Base-by-base conservation (phyloP, 2,113 vertebrate species). In the Leuciscus idus region DNA sequence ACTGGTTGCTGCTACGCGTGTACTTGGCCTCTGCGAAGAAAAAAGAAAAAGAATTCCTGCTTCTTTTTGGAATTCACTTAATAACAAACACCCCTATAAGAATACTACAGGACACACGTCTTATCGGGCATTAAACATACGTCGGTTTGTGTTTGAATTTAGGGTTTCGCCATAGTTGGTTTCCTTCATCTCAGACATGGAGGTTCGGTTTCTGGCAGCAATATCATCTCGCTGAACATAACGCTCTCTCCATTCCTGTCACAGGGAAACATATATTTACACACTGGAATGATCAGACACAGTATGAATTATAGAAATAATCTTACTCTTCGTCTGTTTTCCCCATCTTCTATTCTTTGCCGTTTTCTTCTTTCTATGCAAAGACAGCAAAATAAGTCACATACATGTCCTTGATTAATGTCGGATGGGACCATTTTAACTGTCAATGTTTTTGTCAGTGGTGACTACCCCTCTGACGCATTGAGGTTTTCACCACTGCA, bases 181-280 rank as follows among this genome's bases (percentile, higher is more conserved):
- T 87, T 99, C 97, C 92, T 97, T 97, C 85, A 96, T 95, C 43
- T 98, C 97, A 48, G 96, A 87, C 74, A 97, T 96, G 83, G 94
- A 90, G 91, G 91, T 96, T 89, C 96, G 93, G 91, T 96, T 99
- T 90, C 97, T 95, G n/a, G 97, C 77, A 0, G 90, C 90, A 3
- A 92, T 92, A 57, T 98, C 96, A 0, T 99, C 98, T 92, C 97
- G 94, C 76, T 81, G 95, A 61, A 97, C 96, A 52, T 98, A 99
- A 0, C 96, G 95, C 79, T 99, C 97, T 92, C 98, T 98, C 97
- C 97, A 98, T 75, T 99, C 98, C 98, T 98, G 89, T n/a, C 39
- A 84, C 5, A 75, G 10, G 72, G 15, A 72, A 72, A 39, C 55
- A 23, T 57, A 21, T 17, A 21, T 19, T 72, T 39, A 36, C 0